These are phyloP conservation scores for Eupithecia centaureata DNA, from an alignment of 2,888 invertebrate species.

Conservation along the genomic window DNA sequence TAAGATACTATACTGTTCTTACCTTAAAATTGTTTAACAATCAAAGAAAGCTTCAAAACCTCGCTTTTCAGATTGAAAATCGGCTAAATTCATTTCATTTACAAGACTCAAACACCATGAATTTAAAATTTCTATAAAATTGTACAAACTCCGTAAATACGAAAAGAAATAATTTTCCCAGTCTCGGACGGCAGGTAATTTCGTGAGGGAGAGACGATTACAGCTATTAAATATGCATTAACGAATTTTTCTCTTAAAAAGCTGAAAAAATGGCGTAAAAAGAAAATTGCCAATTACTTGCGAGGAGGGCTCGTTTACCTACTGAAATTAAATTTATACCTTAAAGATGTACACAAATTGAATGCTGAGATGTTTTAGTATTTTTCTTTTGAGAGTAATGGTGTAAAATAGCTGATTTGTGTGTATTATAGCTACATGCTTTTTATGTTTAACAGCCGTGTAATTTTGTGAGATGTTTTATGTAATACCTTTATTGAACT, in stretches of 20 bases:
- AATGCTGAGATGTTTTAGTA: conserved; percentile 66
- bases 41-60: neutral
- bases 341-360: conserved; percentile 77
- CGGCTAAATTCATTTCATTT: neutral
- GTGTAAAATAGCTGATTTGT: conserved; percentile 58
- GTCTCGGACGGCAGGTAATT: conserved; percentile 56
- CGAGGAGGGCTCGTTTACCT: conserved; percentile 56
- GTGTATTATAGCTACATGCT: conserved; percentile 41
- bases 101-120: neutral
- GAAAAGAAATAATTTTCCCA: conserved; percentile 41
- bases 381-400: conserved; percentile 56
- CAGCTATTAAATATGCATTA: conserved; percentile 83
- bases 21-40: neutral
- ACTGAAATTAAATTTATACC: conserved; percentile 74
- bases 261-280: conserved; percentile 81
- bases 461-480: conserved; percentile 3
- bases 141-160: conserved; percentile 13
- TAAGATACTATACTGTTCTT: too few relatives aligned
- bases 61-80: neutral
- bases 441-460: neutral
- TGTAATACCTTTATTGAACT: neutral
- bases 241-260: conserved; percentile 83
- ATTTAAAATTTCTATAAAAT: neutral
- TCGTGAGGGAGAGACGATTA: conserved; percentile 75
- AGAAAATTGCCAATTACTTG: conserved; percentile 81